These are phyloP conservation scores for Gastrophysa polygoni DNA, from an alignment of 2,888 invertebrate species.

Conservation along the genomic window DNA sequence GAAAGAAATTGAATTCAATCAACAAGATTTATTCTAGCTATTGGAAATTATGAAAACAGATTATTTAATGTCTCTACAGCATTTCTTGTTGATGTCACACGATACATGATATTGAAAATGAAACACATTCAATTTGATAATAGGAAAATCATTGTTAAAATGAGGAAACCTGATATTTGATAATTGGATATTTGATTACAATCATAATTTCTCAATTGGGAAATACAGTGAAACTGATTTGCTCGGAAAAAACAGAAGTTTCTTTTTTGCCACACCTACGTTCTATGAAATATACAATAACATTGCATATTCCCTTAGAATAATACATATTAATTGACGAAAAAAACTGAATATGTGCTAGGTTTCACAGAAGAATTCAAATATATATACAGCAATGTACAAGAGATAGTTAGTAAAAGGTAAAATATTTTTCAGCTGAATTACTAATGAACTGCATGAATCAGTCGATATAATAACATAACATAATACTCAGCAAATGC, in stretches of 20 bases:
- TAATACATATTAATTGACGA: background rate
- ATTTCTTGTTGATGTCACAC: too few species aligned
- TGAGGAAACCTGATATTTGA: background rate
- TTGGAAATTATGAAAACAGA: too few species aligned
- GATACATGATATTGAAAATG: too few species aligned
- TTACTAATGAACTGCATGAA: constrained; percentile 24
- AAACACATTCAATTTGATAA: background rate
- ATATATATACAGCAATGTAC: constrained; percentile 44
- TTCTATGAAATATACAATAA: background rate
- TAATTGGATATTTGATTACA: background rate
- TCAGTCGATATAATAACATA: background rate
- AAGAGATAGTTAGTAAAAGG: constrained; percentile 34
- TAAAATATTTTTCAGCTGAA: constrained; percentile 33
- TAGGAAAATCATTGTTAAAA: background rate
- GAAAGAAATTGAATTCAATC: too few species aligned
- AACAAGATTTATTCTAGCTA: too few species aligned
- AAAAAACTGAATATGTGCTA: constrained; percentile 23
- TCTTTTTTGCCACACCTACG: background rate
- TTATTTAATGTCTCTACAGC: too few species aligned
- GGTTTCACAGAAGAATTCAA: constrained; percentile 30
- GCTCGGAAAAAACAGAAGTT: background rate
- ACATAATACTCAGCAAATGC: background rate
- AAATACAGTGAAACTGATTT: background rate
- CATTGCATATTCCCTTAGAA: background rate
- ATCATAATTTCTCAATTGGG: background rate